phyloP scores from a whole-genome alignment of 2,888 invertebrate species.

The Operophtera brumata region DNA sequence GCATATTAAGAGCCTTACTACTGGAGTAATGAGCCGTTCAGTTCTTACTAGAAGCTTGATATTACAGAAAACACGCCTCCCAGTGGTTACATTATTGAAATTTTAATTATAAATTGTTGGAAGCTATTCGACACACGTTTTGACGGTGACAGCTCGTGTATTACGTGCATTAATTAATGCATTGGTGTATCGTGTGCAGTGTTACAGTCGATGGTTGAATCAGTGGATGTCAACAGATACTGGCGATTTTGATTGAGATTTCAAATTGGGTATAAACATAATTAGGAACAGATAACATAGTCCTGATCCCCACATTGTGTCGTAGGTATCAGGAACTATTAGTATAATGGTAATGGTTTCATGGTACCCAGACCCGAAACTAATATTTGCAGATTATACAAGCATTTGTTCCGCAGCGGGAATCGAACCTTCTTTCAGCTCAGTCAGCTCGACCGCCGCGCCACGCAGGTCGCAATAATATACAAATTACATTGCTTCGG shows the following conservation, averaged over 20 bases:
- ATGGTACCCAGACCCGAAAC: no score
- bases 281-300: no score
- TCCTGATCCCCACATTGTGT: no score
- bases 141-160: constrained; percentile 37
- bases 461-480: no score
- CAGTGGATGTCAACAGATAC: neutral
- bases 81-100: constrained; percentile 5
- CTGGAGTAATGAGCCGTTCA: neutral
- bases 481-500: no score
- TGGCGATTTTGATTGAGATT: neutral
- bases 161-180: constrained; percentile 41
- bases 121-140: constrained; percentile 30
- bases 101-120: constrained; percentile 21
- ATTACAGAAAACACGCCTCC: neutral
- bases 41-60: constrained; percentile 3
- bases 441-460: no score
- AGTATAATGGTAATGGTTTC: no score
- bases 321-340: no score
- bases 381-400: no score
- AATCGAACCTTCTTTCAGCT: no score
- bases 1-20: no score
- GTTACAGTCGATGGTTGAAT: neutral
- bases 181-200: constrained; percentile 23
- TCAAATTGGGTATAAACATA: neutral
- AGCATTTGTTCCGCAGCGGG: no score